Evolutionary conservation across 2,888 invertebrate species (phyloP), one percentile per base, ranked within the genome.

Genomic region (Campopleginae sp.): DNA sequence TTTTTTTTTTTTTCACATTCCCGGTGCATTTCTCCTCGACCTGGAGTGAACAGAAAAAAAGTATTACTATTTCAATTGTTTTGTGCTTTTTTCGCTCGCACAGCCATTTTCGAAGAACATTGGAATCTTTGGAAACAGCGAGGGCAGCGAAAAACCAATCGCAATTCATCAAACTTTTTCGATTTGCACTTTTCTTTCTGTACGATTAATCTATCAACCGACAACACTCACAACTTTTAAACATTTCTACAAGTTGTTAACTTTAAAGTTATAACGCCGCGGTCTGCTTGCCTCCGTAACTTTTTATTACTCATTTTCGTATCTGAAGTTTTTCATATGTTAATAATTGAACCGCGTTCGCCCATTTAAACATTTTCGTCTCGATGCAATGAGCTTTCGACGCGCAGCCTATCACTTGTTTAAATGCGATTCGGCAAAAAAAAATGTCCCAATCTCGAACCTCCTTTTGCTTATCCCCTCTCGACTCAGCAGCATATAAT

Each of bases 51-150:
- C n/a, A 27, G n/a, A 27, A 27, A 14, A 44, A 44, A 27, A 48
- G 12, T 44, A 23, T 80, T 48, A 38, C 68, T 63, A n/a, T 19
- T 80, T 72, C 17, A 77, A 42, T 71, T 38, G 38, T 38, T 71
- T 38, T 48, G 31, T 19, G 54, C 17, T 38, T n/a, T 14, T 70
- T 42, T 38, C n/a, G 54, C 68, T 42, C 48, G 27, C 38, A 61
- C 68, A 48, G 66, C 68, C 68, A 70, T 58, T 61, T 76, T 71
- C 61, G 10, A n/a, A 42, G 17, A 42, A 23, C 27, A 83, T 76
- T n/a, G n/a, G 46, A 65, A 65, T 46, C 54, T 51, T 42, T 54
- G n/a, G 19, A 23, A 58, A 23, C 46, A 46, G 27, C 33, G 6
- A 23, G 61, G 46, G 61, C 70, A 61, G 31, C 61, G 51, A 58